These are phyloP conservation scores for Pangasius krempfi DNA, from an alignment of 2,797 vertebrate genomes.

Conservation along the genomic window DNA sequence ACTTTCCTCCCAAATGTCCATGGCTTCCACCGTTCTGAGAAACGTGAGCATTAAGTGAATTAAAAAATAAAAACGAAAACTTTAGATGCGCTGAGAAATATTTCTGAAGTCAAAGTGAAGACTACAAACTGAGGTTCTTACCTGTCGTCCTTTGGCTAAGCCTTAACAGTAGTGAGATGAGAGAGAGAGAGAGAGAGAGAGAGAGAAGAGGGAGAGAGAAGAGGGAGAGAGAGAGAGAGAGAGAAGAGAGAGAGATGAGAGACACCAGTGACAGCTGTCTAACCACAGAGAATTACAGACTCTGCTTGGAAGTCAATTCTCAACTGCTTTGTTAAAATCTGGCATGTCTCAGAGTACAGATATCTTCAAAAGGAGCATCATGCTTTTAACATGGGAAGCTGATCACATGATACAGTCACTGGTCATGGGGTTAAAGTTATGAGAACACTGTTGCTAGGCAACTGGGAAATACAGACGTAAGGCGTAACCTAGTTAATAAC, in stretches of 20 bases:
- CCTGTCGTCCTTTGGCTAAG: background rate
- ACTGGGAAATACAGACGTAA: background rate
- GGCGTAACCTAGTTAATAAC: background rate
- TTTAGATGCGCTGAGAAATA: background rate
- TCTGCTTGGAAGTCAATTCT: slow-evolving; percentile 66
- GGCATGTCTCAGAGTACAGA: background rate
- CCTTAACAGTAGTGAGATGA: slow-evolving; percentile 2
- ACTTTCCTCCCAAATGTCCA: background rate
- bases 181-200: slow-evolving; percentile 16
- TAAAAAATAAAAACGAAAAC: background rate
- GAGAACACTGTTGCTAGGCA: background rate
- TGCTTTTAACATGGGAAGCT: background rate
- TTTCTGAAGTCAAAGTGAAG: background rate
- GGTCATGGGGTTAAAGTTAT: background rate
- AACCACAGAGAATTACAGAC: slow-evolving; percentile 62
- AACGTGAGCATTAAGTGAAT: background rate
- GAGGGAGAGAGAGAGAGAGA: background rate
- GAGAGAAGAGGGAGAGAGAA: background rate
- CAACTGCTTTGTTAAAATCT: slow-evolving; percentile 53
- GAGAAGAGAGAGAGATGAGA: background rate
- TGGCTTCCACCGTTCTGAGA: background rate
- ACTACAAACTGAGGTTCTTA: background rate
- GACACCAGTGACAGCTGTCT: slow-evolving; percentile 59
- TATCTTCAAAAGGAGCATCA: background rate
- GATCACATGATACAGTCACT: background rate